phyloP scores from a whole-genome alignment of 2,797 vertebrate genomes.

The Euphonia xanthogaster region DNA sequence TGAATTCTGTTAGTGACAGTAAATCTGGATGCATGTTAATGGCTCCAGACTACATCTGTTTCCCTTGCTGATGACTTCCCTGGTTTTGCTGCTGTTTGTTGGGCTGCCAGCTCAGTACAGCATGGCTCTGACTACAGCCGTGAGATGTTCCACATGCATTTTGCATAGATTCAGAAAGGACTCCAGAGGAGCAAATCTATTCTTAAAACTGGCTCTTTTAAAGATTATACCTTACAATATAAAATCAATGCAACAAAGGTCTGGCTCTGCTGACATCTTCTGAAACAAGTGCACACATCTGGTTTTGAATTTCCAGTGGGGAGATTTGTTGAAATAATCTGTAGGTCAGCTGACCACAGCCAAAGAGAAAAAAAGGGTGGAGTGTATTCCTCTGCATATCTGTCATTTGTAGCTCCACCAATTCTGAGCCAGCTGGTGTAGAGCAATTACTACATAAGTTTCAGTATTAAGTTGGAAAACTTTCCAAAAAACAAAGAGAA shows the following conservation, averaged over 20 bases:
- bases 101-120: neutral
- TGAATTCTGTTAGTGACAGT: neutral
- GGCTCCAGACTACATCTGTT: neutral
- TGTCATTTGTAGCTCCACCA: neutral
- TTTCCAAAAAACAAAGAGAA: neutral
- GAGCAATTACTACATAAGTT: neutral
- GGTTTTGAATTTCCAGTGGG: neutral
- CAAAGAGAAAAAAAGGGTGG: neutral
- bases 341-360: neutral
- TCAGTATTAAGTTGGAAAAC: neutral
- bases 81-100: neutral
- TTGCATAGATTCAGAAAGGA: neutral
- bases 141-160: neutral
- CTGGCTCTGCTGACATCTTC: neutral
- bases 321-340: neutral
- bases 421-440: neutral
- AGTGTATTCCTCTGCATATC: neutral
- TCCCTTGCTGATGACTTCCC: neutral
- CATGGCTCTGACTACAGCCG: neutral
- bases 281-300: neutral
- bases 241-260: neutral
- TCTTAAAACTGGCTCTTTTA: neutral
- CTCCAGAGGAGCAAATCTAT: neutral
- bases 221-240: neutral
- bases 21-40: neutral